These are phyloP conservation scores for Drosophila pegasa DNA, from an alignment of 2,888 invertebrate genomes.

Conservation along the genomic window DNA sequence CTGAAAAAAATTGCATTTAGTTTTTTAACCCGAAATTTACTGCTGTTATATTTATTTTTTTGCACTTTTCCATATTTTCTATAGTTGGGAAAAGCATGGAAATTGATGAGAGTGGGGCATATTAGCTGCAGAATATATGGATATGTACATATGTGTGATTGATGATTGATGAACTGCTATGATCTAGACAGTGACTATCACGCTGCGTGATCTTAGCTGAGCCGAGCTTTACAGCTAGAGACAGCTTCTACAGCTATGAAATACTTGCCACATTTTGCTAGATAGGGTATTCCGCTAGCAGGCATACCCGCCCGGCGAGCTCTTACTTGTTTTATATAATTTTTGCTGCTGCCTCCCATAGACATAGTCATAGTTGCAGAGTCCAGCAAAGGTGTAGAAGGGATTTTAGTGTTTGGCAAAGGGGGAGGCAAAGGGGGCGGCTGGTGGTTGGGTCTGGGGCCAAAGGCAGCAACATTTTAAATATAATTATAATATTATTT, in stretches of 20 bases:
- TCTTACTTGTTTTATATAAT: constrained; percentile 13
- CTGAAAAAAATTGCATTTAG: constrained; percentile 66
- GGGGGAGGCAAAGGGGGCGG: not conserved
- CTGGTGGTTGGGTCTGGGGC: not conserved
- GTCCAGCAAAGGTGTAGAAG: constrained; percentile 3
- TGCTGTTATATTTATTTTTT: constrained; percentile 29
- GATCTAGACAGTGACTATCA: no score
- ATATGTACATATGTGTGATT: no score
- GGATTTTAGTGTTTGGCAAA: not conserved
- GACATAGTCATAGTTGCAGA: constrained; percentile 41
- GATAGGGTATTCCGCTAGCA: constrained; percentile 8
- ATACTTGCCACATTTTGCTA: not conserved
- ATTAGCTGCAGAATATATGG: not conserved
- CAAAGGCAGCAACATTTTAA: constrained; percentile 66
- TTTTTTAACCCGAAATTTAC: constrained; percentile 51
- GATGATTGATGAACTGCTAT: no score
- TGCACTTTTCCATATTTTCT: not conserved
- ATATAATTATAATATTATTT: constrained; percentile 81
- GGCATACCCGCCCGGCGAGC: not conserved
- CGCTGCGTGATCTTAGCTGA: no score
- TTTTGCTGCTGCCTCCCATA: constrained; percentile 26
- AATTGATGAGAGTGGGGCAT: not conserved
- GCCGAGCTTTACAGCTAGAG: no score
- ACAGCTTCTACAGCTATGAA: not conserved
- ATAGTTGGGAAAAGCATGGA: not conserved